Evolutionary conservation across 1,140 invertebrate species (phyloP), one percentile per base, ranked within the genome.

Genomic region (Trachymyrmex cornetzi): DNA sequence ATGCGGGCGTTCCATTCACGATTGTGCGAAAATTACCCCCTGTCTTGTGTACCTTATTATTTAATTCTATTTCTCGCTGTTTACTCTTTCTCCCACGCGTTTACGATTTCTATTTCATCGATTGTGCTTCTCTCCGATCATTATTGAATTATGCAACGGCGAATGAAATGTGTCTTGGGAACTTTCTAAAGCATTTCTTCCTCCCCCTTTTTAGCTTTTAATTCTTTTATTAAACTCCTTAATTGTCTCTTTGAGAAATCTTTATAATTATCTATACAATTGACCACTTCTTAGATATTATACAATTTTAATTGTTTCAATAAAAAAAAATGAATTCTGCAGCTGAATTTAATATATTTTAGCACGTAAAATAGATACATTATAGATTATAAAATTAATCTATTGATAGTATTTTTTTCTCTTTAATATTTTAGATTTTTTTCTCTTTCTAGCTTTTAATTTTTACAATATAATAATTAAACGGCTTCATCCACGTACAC

Each of bases 91-190:
- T 82, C 53, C 19, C 53, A 22, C 38, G 64, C 38, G 12, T 84
- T 84, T 75, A 74, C 80, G 55, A 34, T 74, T 74, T 84, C 55
- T 38, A n/a, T n/a, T 19, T 77, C 22, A 7, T 14, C 22, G 53
- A 55, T 59, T n/a, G 44, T 72, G 7, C 48, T n/a, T 80, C 48
- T 59, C 27, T 64, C n/a, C 44, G 61, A 79, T 79, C 44, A 27
- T 72, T 81, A 74, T 61, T 74, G 53, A n/a, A 61, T 84, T 84
- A 75, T 14, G 80, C 55, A 84, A 84, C 38, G 34, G 7, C 69
- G 80, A 61, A 61, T 84, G 57, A 84, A 75, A 84, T 74, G 57
- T 22, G 38, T 22, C 69, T 61, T 84, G 80, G 55, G 69, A 84
- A 84, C 55, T 74, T 30, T 75, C 69, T 22, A 38, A 19, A 12